Conservation (phyloP, 2,797 vertebrate genomes). For the Urosaurus nigricauda region DNA sequence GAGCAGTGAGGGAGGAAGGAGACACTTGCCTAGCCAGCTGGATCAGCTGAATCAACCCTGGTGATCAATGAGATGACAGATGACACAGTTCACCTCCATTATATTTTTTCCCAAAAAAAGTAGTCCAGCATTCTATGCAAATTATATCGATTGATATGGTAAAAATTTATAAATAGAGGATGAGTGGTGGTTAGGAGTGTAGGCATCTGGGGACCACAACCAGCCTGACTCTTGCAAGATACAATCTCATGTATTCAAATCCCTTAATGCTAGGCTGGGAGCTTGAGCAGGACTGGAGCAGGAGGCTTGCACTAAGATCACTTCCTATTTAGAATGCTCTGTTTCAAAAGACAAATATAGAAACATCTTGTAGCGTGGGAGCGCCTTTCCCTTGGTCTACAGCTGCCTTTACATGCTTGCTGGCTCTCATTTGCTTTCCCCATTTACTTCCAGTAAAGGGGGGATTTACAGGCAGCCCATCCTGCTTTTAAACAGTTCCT, state of each 20-base stretch:
- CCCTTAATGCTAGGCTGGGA: slow-evolving; percentile 12
- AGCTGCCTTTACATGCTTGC: slow-evolving; percentile 19
- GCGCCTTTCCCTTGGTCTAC: slow-evolving; percentile 4
- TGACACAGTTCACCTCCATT: too few species aligned
- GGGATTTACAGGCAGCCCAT: slow-evolving; percentile 27
- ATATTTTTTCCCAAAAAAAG: background rate
- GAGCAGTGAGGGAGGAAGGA: too few species aligned
- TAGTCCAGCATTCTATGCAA: background rate
- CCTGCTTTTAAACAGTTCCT: slow-evolving; percentile 19
- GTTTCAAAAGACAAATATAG: slow-evolving; percentile 48
- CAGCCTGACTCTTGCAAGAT: background rate
- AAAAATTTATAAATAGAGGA: background rate
- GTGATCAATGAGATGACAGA: too few species aligned
- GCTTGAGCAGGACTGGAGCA: background rate
- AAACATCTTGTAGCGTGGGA: slow-evolving; percentile 29
- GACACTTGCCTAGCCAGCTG: too few species aligned
- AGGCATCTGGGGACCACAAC: background rate
- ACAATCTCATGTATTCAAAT: slow-evolving; percentile 7
- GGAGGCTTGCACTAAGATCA: slow-evolving; percentile 41
- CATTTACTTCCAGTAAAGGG: slow-evolving; percentile 31
- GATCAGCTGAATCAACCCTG: too few species aligned
- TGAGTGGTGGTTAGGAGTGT: background rate
- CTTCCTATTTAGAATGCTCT: slow-evolving; percentile 38
- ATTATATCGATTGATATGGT: background rate
- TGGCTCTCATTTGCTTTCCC: background rate